Percentiles rank a stretch among this genome's conserved stretches.
Evolutionary conservation across 2,113 vertebrate genomes (phyloP).

Genomic region (human): DNA sequence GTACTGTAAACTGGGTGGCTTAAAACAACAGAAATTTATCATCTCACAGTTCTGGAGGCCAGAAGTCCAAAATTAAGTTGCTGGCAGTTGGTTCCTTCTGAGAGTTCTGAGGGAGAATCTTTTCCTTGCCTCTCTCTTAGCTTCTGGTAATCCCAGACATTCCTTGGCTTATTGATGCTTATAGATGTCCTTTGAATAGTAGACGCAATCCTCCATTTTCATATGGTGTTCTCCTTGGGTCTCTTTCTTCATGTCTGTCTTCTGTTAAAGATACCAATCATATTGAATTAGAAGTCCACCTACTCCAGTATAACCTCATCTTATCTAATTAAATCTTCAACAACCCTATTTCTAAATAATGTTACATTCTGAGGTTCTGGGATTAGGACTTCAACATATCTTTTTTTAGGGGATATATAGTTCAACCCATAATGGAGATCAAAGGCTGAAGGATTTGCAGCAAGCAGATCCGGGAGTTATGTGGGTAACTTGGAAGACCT

Average conservation of each 20-base stretch:
- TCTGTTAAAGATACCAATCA: background rate
- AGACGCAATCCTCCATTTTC: background rate
- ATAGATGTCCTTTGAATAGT: background rate
- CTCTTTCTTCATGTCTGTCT: background rate
- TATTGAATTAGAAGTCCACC: background rate
- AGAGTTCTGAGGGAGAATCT: background rate
- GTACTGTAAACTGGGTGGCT: background rate
- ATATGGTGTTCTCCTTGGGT: background rate
- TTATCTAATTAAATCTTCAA: background rate
- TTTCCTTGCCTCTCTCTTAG: background rate
- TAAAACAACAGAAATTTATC: background rate
- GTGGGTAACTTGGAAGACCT: background rate
- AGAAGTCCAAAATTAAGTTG: background rate
- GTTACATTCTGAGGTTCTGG: background rate
- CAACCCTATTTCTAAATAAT: background rate
- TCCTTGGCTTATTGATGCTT: background rate
- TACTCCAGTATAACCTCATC: background rate
- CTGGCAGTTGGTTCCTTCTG: background rate
- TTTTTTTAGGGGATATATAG: background rate
- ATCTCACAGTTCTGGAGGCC: background rate
- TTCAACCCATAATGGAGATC: background rate
- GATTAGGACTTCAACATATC: background rate
- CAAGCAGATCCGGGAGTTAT: background rate
- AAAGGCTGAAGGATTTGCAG: background rate
- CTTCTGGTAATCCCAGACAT: background rate